These are phyloP conservation scores for Progne subis DNA, from an alignment of 2,113 vertebrate genomes.

Conservation along the genomic window DNA sequence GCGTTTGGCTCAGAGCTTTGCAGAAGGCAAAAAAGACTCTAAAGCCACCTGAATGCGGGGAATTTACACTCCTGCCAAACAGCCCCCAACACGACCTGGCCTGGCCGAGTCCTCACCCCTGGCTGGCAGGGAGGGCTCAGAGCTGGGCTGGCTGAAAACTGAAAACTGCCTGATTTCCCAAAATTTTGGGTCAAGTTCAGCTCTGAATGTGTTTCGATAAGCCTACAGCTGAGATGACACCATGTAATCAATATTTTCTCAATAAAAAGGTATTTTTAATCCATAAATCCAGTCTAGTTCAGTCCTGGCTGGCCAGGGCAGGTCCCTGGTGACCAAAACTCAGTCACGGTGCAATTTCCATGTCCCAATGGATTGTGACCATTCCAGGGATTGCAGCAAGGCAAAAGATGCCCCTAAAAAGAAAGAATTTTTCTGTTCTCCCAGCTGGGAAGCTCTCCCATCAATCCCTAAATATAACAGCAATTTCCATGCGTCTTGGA, in stretches of 20 bases:
- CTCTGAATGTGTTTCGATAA: neutral
- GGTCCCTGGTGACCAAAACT: neutral
- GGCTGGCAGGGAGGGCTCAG: neutral
- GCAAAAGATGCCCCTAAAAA: neutral
- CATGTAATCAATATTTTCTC: neutral
- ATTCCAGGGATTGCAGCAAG: neutral
- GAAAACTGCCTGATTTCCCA: neutral
- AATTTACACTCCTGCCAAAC: no score
- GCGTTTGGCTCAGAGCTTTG: no score
- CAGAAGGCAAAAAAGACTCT: no score
- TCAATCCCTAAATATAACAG: neutral
- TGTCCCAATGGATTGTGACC: neutral
- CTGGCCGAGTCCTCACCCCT: neutral
- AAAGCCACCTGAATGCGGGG: no score
- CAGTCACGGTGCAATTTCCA: rapidly evolving
- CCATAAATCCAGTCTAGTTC: neutral
- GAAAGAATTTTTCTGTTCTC: neutral
- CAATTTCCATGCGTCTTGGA: neutral
- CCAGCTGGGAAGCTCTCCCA: neutral
- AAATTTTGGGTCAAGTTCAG: neutral
- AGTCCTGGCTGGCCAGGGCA: neutral
- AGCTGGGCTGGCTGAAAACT: neutral
- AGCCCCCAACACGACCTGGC: no score
- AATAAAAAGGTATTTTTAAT: neutral
- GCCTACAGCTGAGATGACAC: neutral